A percentile compares a stretch with the other conserved stretches of the same genome.
Evolutionary conservation across 1,140 invertebrate species (phyloP).

Genomic region (Orius laevigatus): DNA sequence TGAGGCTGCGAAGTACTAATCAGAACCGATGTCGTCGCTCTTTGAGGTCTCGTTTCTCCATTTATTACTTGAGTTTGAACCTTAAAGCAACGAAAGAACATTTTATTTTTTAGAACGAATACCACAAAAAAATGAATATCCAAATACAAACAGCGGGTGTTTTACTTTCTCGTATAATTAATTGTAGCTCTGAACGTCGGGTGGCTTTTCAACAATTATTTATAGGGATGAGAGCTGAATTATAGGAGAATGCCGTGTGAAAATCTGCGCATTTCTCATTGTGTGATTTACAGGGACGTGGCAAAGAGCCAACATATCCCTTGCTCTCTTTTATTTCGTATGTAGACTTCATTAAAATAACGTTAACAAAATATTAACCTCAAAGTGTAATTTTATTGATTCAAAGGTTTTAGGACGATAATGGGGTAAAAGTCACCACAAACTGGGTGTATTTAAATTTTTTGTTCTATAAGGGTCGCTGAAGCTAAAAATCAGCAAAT

Average conservation of each 20-base stretch:
- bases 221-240: background rate
- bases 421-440: too few relatives aligned
- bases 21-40: slow-evolving; percentile 4
- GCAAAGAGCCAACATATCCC: too few relatives aligned
- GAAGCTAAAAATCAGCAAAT: too few relatives aligned
- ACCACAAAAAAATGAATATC: background rate
- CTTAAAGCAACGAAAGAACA: background rate
- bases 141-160: background rate
- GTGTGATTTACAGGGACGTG: too few relatives aligned
- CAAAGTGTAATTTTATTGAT: too few relatives aligned
- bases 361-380: too few relatives aligned
- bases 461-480: too few relatives aligned
- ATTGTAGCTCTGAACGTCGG: background rate
- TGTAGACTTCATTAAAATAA: too few relatives aligned
- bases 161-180: background rate
- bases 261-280: too few relatives aligned
- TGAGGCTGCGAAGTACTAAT: slow-evolving; percentile 4
- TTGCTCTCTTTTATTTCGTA: too few relatives aligned
- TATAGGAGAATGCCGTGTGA: background rate
- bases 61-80: slow-evolving; percentile 7
- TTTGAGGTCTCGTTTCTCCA: slow-evolving; percentile 7
- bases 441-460: too few relatives aligned
- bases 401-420: too few relatives aligned
- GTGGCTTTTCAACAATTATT: background rate
- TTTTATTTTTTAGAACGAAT: background rate